These are phyloP conservation scores for Pseudochirops cupreus DNA, from an alignment of 2,797 vertebrate species.

Conservation along the genomic window DNA sequence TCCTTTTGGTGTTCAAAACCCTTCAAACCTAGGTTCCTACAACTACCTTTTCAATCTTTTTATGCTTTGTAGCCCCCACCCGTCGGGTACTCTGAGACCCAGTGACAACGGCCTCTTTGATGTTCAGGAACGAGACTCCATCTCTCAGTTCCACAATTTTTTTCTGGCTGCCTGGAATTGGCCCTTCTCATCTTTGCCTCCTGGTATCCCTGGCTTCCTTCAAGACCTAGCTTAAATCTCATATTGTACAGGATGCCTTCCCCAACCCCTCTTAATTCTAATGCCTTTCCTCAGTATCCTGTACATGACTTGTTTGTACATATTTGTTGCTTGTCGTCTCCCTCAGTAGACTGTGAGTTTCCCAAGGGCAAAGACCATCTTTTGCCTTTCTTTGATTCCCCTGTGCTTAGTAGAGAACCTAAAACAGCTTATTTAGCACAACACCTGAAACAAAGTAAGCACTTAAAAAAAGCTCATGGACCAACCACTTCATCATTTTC, in stretches of 20 bases:
- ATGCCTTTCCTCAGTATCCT: not conserved
- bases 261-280: not conserved
- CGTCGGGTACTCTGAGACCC: not conserved
- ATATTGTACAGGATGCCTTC: not conserved
- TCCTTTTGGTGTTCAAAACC: not conserved
- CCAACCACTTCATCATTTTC: constrained; percentile 21
- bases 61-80: not conserved
- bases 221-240: not conserved
- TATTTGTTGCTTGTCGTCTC: not conserved
- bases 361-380: not conserved
- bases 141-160: not conserved
- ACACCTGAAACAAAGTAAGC: not conserved
- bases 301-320: not conserved
- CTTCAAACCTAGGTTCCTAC: not conserved
- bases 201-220: not conserved
- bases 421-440: not conserved
- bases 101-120: not conserved
- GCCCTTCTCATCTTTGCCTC: not conserved
- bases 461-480: not conserved
- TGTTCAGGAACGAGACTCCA: not conserved
- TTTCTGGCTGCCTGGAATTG: not conserved
- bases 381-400: not conserved
- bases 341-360: not conserved
- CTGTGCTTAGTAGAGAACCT: not conserved
- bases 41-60: not conserved